Conservation (phyloP, 2,888 invertebrate species). For the Taphrorychus bicolor region DNA sequence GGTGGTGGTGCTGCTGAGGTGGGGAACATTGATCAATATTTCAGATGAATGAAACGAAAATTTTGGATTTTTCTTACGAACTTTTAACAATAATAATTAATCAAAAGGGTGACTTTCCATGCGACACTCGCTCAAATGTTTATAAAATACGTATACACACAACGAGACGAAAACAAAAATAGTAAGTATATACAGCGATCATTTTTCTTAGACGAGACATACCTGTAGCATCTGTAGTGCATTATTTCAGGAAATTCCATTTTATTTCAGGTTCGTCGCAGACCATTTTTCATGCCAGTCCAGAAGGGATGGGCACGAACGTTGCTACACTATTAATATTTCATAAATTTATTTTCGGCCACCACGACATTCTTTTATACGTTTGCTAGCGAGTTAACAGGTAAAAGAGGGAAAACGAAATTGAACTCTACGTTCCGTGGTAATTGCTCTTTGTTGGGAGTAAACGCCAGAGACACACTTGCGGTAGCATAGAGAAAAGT, state of each 20-base stretch:
- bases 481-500: too few species aligned
- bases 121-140: too few species aligned
- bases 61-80: too few species aligned
- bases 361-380: constrained; percentile 12
- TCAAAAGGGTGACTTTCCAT: too few species aligned
- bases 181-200: constrained; percentile 26
- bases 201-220: constrained; percentile 40
- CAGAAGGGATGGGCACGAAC: constrained; percentile 37
- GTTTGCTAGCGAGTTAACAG: constrained; percentile 9
- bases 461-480: too few species aligned
- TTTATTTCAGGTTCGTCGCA: constrained; percentile 37
- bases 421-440: background rate
- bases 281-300: constrained; percentile 40
- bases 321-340: constrained; percentile 40
- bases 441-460: too few species aligned
- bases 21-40: background rate
- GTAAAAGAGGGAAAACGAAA: background rate
- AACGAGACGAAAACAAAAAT: too few species aligned
- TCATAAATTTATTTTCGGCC: constrained; percentile 40
- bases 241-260: constrained; percentile 41
- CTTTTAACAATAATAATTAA: too few species aligned
- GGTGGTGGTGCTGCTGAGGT: constrained; percentile 2
- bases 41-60: background rate
- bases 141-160: too few species aligned
- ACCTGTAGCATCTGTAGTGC: constrained; percentile 43